These are phyloP conservation scores for Setophaga coronata DNA, from an alignment of 2,113 vertebrate species.

Conservation along the genomic window DNA sequence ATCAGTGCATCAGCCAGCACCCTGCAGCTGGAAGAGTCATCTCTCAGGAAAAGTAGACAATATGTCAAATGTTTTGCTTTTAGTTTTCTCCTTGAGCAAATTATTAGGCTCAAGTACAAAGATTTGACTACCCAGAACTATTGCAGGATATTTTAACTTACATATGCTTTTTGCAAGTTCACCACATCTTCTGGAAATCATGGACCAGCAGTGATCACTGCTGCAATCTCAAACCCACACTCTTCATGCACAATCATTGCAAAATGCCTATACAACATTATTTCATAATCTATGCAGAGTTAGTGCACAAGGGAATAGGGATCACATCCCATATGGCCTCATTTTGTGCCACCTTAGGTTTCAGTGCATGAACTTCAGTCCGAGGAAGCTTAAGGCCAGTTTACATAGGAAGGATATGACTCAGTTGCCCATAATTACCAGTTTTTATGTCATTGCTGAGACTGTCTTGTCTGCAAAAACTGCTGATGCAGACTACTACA, in stretches of 20 bases:
- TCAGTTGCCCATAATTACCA: conserved; percentile 33
- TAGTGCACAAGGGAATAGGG: neutral
- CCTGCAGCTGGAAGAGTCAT: neutral
- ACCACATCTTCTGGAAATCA: neutral
- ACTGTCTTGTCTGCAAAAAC: neutral
- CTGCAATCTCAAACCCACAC: neutral
- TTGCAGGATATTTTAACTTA: neutral
- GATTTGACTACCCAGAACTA: neutral
- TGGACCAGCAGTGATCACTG: neutral
- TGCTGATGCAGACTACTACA: neutral
- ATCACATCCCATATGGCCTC: neutral
- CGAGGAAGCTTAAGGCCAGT: neutral
- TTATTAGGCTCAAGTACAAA: neutral
- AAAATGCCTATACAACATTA: neutral
- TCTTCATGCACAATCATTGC: neutral
- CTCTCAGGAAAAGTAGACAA: neutral
- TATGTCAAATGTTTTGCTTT: neutral
- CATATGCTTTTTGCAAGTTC: rapidly evolving
- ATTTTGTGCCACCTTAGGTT: neutral
- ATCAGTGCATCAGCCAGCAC: neutral
- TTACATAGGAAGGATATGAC: conserved; percentile 17
- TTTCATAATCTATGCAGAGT: neutral
- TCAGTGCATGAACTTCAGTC: neutral
- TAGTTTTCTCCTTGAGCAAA: neutral
- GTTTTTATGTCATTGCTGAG: neutral